These are phyloP conservation scores for Melanerpes formicivorus DNA, from an alignment of 2,113 vertebrate genomes.

Conservation along the genomic window DNA sequence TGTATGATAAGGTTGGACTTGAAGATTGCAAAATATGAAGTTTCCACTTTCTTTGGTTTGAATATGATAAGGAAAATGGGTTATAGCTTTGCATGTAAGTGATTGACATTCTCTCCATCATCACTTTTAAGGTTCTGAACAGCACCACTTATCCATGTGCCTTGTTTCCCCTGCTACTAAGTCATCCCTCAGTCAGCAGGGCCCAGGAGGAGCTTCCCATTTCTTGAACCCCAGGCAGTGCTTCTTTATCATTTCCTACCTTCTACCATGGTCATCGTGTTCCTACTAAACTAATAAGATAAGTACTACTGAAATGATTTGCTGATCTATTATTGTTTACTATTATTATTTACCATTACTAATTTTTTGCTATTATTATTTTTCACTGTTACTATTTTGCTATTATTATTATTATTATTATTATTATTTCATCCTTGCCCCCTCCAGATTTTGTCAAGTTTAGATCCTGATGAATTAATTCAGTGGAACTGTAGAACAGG, in stretches of 20 bases:
- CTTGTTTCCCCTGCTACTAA: neutral
- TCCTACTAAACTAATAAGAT: neutral
- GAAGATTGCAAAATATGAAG: neutral
- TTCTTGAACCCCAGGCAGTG: neutral
- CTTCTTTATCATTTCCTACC: neutral
- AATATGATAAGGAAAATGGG: slow-evolving; percentile 27
- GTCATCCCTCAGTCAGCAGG: neutral
- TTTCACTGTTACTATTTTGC: too few relatives aligned
- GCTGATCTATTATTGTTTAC: neutral
- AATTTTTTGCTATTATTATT: too few relatives aligned
- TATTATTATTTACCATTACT: too few relatives aligned
- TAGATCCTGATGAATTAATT: neutral
- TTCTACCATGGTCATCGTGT: neutral
- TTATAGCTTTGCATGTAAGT: neutral
- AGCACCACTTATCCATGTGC: neutral
- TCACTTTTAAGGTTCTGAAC: neutral
- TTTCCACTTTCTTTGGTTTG: neutral
- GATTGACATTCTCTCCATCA: slow-evolving; percentile 2
- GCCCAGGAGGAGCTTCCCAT: neutral
- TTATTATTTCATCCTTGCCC: too few relatives aligned
- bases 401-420: too few relatives aligned
- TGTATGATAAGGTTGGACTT: slow-evolving; percentile 42
- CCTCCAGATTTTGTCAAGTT: neutral
- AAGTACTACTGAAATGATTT: neutral
- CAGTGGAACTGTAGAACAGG: neutral